These are phyloP conservation scores for Diadumene lineata DNA, from an alignment of 92 coral and sea anemone species.

Conservation along the genomic window DNA sequence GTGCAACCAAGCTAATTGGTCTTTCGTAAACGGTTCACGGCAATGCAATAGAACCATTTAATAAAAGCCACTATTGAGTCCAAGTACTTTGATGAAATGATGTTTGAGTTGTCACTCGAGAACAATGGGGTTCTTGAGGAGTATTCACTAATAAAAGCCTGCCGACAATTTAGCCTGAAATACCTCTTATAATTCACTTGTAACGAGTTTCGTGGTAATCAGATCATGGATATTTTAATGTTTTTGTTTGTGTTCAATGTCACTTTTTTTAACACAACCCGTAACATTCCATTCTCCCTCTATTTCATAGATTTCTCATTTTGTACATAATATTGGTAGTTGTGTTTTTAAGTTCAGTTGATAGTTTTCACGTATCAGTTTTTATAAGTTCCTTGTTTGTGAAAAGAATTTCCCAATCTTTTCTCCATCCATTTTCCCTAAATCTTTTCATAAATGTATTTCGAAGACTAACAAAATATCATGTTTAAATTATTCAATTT, in stretches of 20 bases:
- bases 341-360: too few relatives aligned
- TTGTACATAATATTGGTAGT: too few relatives aligned
- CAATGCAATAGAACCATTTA: neutral
- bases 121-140: constrained; percentile 9
- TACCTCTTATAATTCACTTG: neutral
- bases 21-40: neutral
- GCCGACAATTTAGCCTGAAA: constrained; percentile 10
- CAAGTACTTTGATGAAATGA: constrained; percentile 4
- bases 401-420: too few relatives aligned
- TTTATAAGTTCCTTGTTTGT: too few relatives aligned
- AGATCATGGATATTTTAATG: neutral
- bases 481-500: too few relatives aligned
- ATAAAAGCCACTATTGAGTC: neutral
- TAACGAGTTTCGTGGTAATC: neutral
- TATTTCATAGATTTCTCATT: neutral
- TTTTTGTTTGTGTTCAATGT: neutral
- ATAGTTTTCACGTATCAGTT: too few relatives aligned
- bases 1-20: too few relatives aligned
- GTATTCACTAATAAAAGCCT: neutral
- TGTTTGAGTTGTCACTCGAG: constrained; percentile 10
- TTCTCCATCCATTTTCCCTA: too few relatives aligned
- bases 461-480: too few relatives aligned
- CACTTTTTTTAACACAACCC: neutral
- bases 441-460: too few relatives aligned
- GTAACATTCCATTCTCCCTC: neutral